Conservation (phyloP, 2,888 invertebrate genomes). For the Eupithecia dodoneata region DNA sequence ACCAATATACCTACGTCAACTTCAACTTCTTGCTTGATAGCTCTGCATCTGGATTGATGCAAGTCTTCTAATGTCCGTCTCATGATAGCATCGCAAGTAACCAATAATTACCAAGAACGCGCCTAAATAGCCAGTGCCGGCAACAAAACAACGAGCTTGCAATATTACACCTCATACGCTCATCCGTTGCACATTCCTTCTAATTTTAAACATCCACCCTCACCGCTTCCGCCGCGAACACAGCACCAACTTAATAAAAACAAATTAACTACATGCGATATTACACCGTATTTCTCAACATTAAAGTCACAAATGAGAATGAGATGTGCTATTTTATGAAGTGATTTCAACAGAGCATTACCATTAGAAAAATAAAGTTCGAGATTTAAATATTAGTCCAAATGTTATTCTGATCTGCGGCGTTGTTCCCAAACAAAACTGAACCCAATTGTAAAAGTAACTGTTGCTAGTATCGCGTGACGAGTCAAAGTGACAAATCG, state of each 20-base stretch:
- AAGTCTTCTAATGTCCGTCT: too few relatives aligned
- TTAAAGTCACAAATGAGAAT: slow-evolving; percentile 30
- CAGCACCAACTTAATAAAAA: slow-evolving; percentile 58
- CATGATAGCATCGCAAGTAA: neutral
- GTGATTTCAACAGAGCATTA: slow-evolving; percentile 62
- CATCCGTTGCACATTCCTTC: slow-evolving; percentile 65
- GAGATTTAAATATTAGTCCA: slow-evolving; percentile 65
- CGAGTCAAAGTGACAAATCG: slow-evolving; percentile 11
- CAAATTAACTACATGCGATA: slow-evolving; percentile 42
- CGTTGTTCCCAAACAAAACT: neutral
- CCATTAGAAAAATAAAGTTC: slow-evolving; percentile 62
- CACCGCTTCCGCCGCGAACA: slow-evolving; percentile 61
- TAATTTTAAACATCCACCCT: slow-evolving; percentile 60
- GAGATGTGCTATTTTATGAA: slow-evolving; percentile 48
- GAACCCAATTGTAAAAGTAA: neutral
- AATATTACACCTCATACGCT: slow-evolving; percentile 64
- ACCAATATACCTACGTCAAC: slow-evolving; percentile 1
- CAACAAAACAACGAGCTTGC: slow-evolving; percentile 51
- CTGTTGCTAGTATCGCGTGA: slow-evolving; percentile 11
- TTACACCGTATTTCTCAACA: slow-evolving; percentile 21
- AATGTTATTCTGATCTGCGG: slow-evolving; percentile 45
- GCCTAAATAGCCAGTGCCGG: slow-evolving; percentile 34
- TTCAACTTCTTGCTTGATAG: too few relatives aligned
- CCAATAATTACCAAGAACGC: slow-evolving; percentile 23
- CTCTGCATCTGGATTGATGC: too few relatives aligned